Evolutionary conservation across 2,797 vertebrate species (phyloP).

Genomic region (Apodemus agrarius): DNA sequence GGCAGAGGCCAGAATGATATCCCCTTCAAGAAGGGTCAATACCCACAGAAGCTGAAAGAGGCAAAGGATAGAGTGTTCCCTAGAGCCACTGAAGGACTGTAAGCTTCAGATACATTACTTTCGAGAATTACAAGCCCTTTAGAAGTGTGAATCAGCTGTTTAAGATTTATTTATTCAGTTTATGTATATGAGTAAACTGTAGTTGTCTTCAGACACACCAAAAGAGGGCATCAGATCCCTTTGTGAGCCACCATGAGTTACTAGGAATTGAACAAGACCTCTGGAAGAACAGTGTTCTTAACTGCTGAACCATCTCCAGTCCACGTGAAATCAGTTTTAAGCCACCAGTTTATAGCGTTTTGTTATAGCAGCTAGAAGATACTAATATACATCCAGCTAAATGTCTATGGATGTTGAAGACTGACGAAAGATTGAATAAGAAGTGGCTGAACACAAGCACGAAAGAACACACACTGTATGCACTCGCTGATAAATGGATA

Average conservation of each 20-base stretch:
- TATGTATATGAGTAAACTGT: too few species aligned
- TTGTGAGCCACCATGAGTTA: too few species aligned
- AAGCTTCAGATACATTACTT: not conserved
- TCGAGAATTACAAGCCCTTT: slow-evolving; percentile 41
- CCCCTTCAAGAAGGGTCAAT: not conserved
- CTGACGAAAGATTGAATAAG: not conserved
- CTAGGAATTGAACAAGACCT: too few species aligned
- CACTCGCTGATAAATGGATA: too few species aligned
- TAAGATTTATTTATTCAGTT: too few species aligned
- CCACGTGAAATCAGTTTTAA: slow-evolving; percentile 4
- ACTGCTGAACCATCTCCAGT: too few species aligned
- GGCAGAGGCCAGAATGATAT: not conserved
- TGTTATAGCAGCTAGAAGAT: not conserved
- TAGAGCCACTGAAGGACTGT: not conserved
- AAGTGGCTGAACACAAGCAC: not conserved
- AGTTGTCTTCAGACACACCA: too few species aligned
- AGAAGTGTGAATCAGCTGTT: not conserved
- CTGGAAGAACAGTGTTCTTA: too few species aligned
- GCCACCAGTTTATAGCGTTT: slow-evolving; percentile 1
- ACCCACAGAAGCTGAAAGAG: not conserved
- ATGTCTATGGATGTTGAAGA: not conserved
- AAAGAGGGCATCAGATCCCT: too few species aligned
- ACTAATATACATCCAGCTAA: not conserved
- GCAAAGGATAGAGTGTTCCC: not conserved
- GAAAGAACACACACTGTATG: too few species aligned